phyloP scores from a whole-genome alignment of 1,140 invertebrate species.

The Pseudobourletiella spinata region DNA sequence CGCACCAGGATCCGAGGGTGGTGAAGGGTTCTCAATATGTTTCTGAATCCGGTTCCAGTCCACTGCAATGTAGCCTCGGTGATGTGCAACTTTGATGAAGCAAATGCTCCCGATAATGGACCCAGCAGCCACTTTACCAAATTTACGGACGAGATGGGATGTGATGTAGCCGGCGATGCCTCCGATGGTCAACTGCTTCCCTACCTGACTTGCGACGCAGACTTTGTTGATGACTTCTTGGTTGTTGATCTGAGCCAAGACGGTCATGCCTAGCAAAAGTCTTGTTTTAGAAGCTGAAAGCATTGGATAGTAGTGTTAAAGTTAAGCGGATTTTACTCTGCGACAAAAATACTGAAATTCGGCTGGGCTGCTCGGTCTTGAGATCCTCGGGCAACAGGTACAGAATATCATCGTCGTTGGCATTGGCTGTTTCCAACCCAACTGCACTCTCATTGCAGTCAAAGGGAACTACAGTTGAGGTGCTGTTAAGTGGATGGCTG shows the following conservation, averaged over 20 bases:
- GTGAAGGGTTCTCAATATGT: not conserved
- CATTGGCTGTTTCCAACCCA: not conserved
- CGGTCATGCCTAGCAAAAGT: not conserved
- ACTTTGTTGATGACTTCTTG: slow-evolving; percentile 1
- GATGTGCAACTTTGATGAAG: slow-evolving; percentile 2
- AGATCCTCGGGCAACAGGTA: not conserved
- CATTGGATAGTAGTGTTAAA: not conserved
- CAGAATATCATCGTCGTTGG: not conserved
- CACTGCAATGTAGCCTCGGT: slow-evolving; percentile 1
- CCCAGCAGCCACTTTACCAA: not conserved
- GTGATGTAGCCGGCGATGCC: not conserved
- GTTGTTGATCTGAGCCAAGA: slow-evolving; percentile 6
- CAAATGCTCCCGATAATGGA: not conserved
- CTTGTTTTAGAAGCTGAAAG: not conserved
- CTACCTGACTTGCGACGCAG: not conserved
- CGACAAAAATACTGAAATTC: not conserved
- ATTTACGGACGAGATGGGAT: not conserved
- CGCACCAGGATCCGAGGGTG: not conserved
- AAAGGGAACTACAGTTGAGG: not conserved
- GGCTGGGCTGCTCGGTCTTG: not conserved
- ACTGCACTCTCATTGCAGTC: not conserved
- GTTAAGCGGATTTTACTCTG: not conserved
- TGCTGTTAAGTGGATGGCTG: not conserved
- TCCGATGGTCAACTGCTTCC: not conserved
- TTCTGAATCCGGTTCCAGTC: slow-evolving; percentile 10